Conservation (phyloP, 2,888 invertebrate species). For the Epistrophe eligans region DNA sequence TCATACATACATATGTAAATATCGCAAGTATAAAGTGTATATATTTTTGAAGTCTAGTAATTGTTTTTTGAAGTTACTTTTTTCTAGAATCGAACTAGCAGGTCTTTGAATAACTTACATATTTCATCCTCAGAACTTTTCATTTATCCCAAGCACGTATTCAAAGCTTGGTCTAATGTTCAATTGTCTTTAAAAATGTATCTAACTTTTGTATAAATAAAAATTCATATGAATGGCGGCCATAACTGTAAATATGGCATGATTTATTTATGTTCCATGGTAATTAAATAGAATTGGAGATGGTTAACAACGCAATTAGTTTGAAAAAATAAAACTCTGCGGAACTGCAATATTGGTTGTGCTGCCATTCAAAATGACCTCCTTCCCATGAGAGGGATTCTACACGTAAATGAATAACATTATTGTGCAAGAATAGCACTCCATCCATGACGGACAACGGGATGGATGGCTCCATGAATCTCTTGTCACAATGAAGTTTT, state of each 20-base stretch:
- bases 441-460: slow-evolving; percentile 38
- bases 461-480: slow-evolving; percentile 33
- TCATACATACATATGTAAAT: too few species aligned
- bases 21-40: too few species aligned
- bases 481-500: slow-evolving; percentile 6
- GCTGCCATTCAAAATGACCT: slow-evolving; percentile 44
- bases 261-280: slow-evolving; percentile 39
- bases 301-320: slow-evolving; percentile 37
- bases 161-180: too few species aligned
- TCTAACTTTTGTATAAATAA: too few species aligned
- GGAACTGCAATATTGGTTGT: background rate
- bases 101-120: too few species aligned
- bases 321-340: slow-evolving; percentile 28
- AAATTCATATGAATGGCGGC: background rate
- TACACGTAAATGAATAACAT: slow-evolving; percentile 25
- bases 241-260: background rate
- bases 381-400: slow-evolving; percentile 43
- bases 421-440: slow-evolving; percentile 20
- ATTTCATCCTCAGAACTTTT: too few species aligned
- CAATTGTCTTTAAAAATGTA: too few species aligned
- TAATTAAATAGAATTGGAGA: slow-evolving; percentile 52
- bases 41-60: too few species aligned
- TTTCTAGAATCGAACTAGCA: too few species aligned
- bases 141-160: too few species aligned
- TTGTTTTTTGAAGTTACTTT: too few species aligned